These are phyloP conservation scores for Netelia inedita DNA, from an alignment of 2,888 invertebrate genomes.

Conservation along the genomic window DNA sequence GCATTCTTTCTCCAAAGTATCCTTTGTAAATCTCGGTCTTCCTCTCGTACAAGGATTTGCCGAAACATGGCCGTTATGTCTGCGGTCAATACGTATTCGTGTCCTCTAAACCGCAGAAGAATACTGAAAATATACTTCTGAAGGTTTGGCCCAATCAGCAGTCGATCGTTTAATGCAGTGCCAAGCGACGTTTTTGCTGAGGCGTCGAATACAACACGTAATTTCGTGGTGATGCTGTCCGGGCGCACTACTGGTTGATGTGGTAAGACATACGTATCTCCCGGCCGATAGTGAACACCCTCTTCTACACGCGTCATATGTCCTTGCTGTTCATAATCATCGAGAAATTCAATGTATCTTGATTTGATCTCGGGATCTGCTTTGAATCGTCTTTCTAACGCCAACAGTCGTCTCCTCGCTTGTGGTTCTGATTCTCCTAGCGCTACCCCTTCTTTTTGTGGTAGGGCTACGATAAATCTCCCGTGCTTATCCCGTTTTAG, in stretches of 20 bases:
- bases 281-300: background rate
- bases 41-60: slow-evolving; percentile 44
- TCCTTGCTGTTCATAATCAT: slow-evolving; percentile 69
- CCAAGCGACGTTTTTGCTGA: slow-evolving; percentile 32
- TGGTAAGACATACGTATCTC: slow-evolving; percentile 21
- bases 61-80: slow-evolving; percentile 59
- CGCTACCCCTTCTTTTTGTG: slow-evolving; percentile 39
- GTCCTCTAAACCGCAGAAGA: slow-evolving; percentile 36
- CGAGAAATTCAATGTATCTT: slow-evolving; percentile 64
- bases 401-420: slow-evolving; percentile 66
- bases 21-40: slow-evolving; percentile 38
- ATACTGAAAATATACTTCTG: slow-evolving; percentile 44
- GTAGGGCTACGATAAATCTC: slow-evolving; percentile 66
- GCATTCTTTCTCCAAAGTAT: slow-evolving; percentile 56
- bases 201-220: slow-evolving; percentile 26
- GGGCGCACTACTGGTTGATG: slow-evolving; percentile 55
- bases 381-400: slow-evolving; percentile 68
- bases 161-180: slow-evolving; percentile 52
- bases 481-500: slow-evolving; percentile 62
- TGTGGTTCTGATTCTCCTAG: slow-evolving; percentile 69
- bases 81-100: slow-evolving; percentile 50
- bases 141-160: slow-evolving; percentile 49
- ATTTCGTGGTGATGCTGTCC: slow-evolving; percentile 32
- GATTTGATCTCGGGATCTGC: background rate
- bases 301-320: slow-evolving; percentile 69